phyloP scores from a whole-genome alignment of 2,113 vertebrate species.

The Dolichotis patagonum region DNA sequence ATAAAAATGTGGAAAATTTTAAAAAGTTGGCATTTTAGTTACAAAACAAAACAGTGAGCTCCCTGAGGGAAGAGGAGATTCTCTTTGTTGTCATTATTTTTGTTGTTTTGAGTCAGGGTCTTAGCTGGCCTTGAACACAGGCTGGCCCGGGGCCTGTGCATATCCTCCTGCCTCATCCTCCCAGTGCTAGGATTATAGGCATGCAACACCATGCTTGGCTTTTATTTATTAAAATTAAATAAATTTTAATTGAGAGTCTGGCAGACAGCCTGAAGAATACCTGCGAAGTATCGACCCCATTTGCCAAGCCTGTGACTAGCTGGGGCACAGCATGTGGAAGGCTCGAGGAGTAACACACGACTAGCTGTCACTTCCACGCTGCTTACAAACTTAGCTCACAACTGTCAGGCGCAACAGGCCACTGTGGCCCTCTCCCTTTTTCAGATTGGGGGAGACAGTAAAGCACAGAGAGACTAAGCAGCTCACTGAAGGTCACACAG shows the following conservation, averaged over 20 bases:
- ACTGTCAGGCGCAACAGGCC: no score
- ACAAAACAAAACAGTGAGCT: not conserved
- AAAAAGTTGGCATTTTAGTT: not conserved
- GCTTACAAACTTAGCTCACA: not conserved
- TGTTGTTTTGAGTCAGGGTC: not conserved
- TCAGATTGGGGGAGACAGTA: not conserved
- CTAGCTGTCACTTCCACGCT: not conserved
- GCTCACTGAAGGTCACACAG: not conserved
- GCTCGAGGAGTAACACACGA: no score
- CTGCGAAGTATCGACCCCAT: not conserved
- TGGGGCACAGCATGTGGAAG: not conserved
- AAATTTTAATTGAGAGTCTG: not conserved
- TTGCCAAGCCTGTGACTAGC: not conserved
- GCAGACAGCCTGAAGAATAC: not conserved
- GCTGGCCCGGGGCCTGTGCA: not conserved
- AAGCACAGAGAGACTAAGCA: constrained; percentile 2
- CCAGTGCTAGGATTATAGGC: not conserved
- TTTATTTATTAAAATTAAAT: not conserved
- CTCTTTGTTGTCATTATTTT: not conserved
- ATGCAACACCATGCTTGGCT: not conserved
- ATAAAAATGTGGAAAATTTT: not conserved
- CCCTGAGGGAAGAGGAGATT: not conserved
- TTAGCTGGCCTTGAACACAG: not conserved
- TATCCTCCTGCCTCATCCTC: not conserved
- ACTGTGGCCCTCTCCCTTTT: not conserved